Base-by-base conservation (phyloP, 2,888 invertebrate species). In the Rotaria socialis region DNA sequence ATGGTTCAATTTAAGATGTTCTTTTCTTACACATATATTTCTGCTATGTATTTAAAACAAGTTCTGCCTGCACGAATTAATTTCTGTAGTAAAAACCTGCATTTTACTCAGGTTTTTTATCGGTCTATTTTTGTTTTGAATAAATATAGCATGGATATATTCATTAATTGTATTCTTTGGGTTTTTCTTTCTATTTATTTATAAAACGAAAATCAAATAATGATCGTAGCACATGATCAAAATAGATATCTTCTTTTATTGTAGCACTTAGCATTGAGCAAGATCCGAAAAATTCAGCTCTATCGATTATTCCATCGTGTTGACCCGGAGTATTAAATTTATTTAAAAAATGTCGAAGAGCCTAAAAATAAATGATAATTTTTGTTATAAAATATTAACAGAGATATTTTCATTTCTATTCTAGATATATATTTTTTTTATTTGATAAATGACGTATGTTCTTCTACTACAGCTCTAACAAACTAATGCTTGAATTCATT, bases 211-310 rank as follows among this genome's bases (percentile, higher is more conserved):
- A 47, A 43, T 80, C 47, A 14, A 80, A 80, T 80, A 80, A n/a
- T 80, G 80, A 22, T 47, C 80, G 43, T 24, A 80, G 24, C n/a
- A n/a, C 19, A 80, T 80, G 47, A n/a, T 80, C 80, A 11, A 80
- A 80, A 80, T 80, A 80, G 24, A 80, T 10, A 47, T 80, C 80
- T 24, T 80, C 80, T 80, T 80, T 80, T 0, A 80, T 10, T 14
- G 80, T 80, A 7, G 80, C 47, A 80, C 80, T 80, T 3, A 80
- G 80, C 80, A 80, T 80, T 47, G 47, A 41, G 47, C 47, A 80
- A n/a, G 47, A 80, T 5, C 80, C 80, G 7, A 80, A 19, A 80
- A 80, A 80, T 47, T 80, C 80, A 3, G 47, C 80, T 80, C 47
- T 41, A 47, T 47, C 5, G 5, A 80, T n/a, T 8, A n/a, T 24